Evolutionary conservation across 2,113 vertebrate genomes (phyloP), one percentile per base, ranked within the genome.

Genomic region (Dendrocopos noguchii): DNA sequence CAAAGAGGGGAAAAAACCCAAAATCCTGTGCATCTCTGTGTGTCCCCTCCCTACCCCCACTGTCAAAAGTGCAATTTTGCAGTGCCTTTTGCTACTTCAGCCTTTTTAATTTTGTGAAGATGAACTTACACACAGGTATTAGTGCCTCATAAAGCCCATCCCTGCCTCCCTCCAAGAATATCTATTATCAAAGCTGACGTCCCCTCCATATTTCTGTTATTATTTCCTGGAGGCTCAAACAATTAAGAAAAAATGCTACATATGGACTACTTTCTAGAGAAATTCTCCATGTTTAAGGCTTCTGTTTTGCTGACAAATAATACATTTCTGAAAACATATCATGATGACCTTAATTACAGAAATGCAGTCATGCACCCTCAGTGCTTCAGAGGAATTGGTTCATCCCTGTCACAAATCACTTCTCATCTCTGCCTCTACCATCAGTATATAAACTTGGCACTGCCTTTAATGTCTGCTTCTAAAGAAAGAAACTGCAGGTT

Each of bases 91-190:
- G 77, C 88, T 70, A 74, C 75, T 94, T 87, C 87, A 88, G 84
- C 87, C 86, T 78, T 74, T 96, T 50, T n/a, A 75, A 80, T 89
- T 93, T 92, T 33, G 22, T 55, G 65, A 67, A 74, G 78, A 92
- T 67, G 6, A 94, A 80, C 57, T 79, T 84, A 52, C 10, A 52
- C 46, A 93, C 56, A 78, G 79, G 86, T 88, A 74, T 28, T 80
- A 72, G 65, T 17, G 33, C 25, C 53, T 78, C 67, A 80, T 78
- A 96, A 86, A 71, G 27, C 34, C 55, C n/a, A 82, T 55, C 24
- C 15, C 31, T 66, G 44, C 36, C 57, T 67, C 42, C 68, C 39
- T 50, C 83, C 31, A 80, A 46, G 22, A 87, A 87, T 84, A 94
- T 88, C 28, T 74, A 39, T 52, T 85, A 78, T 89, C 78, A 85